Percentiles rank a stretch among this genome's conserved stretches.
Conservation (phyloP, 2,113 vertebrate species). For the Taxidea taxus region DNA sequence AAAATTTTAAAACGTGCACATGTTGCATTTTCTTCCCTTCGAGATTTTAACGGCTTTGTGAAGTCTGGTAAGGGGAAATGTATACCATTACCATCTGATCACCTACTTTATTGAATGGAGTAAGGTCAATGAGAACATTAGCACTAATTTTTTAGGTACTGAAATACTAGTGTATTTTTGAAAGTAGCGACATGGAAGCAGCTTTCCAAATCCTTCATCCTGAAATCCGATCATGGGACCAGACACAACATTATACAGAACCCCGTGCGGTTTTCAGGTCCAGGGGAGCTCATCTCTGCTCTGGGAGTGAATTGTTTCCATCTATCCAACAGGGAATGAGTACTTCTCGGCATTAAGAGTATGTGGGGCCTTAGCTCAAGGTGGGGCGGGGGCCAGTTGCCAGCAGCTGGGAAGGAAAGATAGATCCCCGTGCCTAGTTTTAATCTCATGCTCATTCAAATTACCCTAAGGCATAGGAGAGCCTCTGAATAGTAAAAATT, state of each 20-base stretch:
- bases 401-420: neutral
- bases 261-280: neutral
- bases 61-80: neutral
- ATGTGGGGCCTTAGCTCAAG: accelerated
- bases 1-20: neutral
- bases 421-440: neutral
- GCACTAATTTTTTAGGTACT: neutral
- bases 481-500: constrained; percentile 8
- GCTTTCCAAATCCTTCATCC: neutral
- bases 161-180: neutral
- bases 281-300: neutral
- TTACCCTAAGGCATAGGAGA: neutral
- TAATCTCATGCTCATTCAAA: neutral
- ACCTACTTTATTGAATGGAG: neutral
- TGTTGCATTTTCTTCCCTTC: neutral
- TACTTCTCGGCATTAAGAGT: neutral
- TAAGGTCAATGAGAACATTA: neutral
- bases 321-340: neutral
- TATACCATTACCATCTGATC: neutral
- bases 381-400: accelerated
- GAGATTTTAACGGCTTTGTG: neutral
- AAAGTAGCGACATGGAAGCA: neutral
- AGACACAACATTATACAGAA: accelerated
- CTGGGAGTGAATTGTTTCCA: neutral
- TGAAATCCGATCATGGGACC: neutral